These are phyloP conservation scores for Syndactyla subalaris DNA, from an alignment of 2,797 vertebrate species.

Conservation along the genomic window DNA sequence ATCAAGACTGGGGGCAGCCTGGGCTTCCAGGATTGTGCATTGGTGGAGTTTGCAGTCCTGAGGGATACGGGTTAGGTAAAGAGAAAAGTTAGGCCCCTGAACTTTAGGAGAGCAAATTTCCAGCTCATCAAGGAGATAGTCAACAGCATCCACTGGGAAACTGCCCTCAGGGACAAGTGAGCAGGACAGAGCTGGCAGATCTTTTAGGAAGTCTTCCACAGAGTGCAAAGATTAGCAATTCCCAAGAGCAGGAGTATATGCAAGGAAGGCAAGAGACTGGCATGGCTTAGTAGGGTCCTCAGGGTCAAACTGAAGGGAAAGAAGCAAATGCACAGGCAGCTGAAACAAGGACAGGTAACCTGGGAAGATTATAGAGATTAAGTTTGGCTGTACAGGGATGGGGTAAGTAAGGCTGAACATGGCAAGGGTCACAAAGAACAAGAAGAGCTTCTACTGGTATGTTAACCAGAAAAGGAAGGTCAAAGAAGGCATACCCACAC, in stretches of 20 bases:
- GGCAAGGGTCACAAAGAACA: background rate
- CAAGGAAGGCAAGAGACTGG: background rate
- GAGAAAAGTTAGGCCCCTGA: background rate
- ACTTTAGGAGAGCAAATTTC: background rate
- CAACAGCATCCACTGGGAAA: no score
- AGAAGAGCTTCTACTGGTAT: background rate
- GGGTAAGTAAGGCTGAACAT: background rate
- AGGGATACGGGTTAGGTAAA: background rate
- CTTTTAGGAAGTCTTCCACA: background rate
- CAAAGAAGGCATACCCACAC: background rate
- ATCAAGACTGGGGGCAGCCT: background rate
- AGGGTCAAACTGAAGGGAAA: background rate
- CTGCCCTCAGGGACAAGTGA: background rate
- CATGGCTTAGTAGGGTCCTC: background rate
- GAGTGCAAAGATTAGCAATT: background rate
- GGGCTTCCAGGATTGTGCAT: background rate
- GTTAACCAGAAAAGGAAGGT: background rate
- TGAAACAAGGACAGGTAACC: background rate
- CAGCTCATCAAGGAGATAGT: background rate
- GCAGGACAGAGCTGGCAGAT: background rate
- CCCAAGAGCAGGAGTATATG: background rate
- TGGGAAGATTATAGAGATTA: background rate
- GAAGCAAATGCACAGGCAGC: background rate
- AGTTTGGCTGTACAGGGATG: background rate
- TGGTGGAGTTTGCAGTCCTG: background rate